phyloP scores from a whole-genome alignment of 2,113 vertebrate species.

The Alethe castanea region DNA sequence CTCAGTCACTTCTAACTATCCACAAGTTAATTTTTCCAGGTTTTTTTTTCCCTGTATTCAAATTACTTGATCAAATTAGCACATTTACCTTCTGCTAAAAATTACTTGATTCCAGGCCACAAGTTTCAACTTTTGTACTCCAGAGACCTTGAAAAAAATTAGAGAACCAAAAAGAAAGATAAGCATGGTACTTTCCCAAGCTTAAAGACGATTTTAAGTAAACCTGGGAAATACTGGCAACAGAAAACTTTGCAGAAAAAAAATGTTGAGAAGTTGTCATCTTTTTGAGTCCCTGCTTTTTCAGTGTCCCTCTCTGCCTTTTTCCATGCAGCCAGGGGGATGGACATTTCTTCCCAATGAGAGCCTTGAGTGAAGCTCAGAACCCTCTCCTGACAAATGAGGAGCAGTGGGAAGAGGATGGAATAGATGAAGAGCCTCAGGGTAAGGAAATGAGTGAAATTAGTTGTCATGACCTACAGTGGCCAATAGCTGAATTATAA shows the following conservation, averaged over 20 bases:
- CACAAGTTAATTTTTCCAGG: background rate
- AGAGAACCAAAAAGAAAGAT: background rate
- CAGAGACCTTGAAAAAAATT: background rate
- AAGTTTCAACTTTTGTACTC: background rate
- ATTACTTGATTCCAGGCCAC: background rate
- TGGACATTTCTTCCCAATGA: conserved; percentile 91
- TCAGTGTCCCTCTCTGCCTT: background rate
- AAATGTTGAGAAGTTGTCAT: background rate
- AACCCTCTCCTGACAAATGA: conserved; percentile 88
- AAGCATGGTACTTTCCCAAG: background rate
- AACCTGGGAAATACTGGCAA: background rate
- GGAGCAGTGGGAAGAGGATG: conserved; percentile 88
- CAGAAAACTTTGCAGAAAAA: background rate
- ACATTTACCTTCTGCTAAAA: background rate
- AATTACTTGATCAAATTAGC: background rate
- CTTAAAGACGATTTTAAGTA: background rate
- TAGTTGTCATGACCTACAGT: background rate
- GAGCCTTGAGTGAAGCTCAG: conserved; percentile 80
- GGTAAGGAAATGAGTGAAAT: conserved; percentile 70
- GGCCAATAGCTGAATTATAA: background rate
- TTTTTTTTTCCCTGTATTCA: background rate
- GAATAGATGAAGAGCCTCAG: conserved; percentile 81
- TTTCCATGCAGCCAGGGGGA: conserved; percentile 83
- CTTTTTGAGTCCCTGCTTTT: background rate
- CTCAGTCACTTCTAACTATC: background rate